Evolutionary conservation across 2,888 invertebrate species (phyloP).

Genomic region (Carcina quercana): DNA sequence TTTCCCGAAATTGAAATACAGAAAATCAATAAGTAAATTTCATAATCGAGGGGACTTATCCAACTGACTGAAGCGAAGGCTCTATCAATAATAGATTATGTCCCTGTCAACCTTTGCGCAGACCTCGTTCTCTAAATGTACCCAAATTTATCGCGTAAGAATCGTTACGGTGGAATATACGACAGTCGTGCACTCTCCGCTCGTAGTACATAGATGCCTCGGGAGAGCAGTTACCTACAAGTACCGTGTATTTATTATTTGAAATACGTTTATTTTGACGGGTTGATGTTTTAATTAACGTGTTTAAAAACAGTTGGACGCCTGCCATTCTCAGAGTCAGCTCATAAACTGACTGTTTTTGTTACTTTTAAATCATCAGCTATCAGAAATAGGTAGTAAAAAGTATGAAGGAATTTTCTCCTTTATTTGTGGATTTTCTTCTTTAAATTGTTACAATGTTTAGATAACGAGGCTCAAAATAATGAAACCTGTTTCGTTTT

Average conservation of each 20-base stretch:
- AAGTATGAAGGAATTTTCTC: too few species aligned
- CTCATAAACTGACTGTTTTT: too few species aligned
- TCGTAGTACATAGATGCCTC: constrained; percentile 20
- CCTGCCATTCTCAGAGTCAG: too few species aligned
- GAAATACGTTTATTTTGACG: too few species aligned
- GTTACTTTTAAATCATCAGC: too few species aligned
- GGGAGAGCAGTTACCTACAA: constrained; percentile 20
- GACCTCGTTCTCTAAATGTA: constrained; percentile 36
- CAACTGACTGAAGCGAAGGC: constrained; percentile 28
- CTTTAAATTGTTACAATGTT: too few species aligned
- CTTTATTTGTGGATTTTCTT: too few species aligned
- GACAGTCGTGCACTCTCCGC: constrained; percentile 18
- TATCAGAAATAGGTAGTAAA: too few species aligned
- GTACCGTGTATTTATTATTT: constrained; percentile 23
- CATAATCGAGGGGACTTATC: constrained; percentile 31
- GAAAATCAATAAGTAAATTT: constrained; percentile 25
- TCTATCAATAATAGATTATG: constrained; percentile 49
- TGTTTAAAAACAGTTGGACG: too few species aligned
- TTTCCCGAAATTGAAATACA: constrained; percentile 5
- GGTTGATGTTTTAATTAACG: too few species aligned
- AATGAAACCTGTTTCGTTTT: too few species aligned
- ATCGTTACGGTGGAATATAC: constrained; percentile 33
- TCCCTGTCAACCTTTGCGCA: constrained; percentile 33
- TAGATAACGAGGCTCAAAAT: too few species aligned
- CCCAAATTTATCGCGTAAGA: constrained; percentile 33